Percentiles rank a stretch among this genome's conserved stretches.
phyloP scores from a whole-genome alignment of 92 coral and sea anemone genomes.

The Phymanthus crucifer region DNA sequence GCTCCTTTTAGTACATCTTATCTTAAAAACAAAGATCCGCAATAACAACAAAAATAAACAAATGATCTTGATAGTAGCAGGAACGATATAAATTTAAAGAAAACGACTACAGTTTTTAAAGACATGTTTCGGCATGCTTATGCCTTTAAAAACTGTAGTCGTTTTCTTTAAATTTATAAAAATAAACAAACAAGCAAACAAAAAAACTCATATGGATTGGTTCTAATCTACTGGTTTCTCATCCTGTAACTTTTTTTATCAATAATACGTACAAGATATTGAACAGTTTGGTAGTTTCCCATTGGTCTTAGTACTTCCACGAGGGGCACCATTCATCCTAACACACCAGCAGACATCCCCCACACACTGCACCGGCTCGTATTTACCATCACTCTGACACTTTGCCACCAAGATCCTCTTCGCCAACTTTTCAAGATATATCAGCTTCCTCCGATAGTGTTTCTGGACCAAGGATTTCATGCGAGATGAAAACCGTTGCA shows the following conservation, averaged over 20 bases:
- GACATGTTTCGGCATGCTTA: too few relatives aligned
- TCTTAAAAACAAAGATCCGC: too few relatives aligned
- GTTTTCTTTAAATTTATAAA: too few relatives aligned
- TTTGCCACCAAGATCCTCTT: slow-evolving; percentile 9
- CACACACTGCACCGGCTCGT: slow-evolving; percentile 26
- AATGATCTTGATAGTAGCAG: too few relatives aligned
- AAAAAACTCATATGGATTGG: not conserved
- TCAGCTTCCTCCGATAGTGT: not conserved
- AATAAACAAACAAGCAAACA: not conserved
- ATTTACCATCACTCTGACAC: slow-evolving; percentile 31
- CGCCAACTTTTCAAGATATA: not conserved
- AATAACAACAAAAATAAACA: too few relatives aligned
- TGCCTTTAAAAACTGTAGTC: too few relatives aligned
- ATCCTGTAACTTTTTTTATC: not conserved
- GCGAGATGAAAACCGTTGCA: not conserved
- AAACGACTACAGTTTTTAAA: too few relatives aligned
- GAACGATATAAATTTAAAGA: too few relatives aligned
- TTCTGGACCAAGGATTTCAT: not conserved
- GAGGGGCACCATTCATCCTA: slow-evolving; percentile 11
- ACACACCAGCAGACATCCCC: slow-evolving; percentile 40
- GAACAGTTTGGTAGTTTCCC: slow-evolving; percentile 23
- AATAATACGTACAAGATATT: not conserved
- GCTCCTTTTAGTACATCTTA: too few relatives aligned
- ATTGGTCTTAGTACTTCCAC: not conserved
- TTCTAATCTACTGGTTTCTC: not conserved